A percentile compares a stretch with the other conserved stretches of the same genome.
Conservation (phyloP, 2,888 invertebrate species). For the Clunio marinus region DNA sequence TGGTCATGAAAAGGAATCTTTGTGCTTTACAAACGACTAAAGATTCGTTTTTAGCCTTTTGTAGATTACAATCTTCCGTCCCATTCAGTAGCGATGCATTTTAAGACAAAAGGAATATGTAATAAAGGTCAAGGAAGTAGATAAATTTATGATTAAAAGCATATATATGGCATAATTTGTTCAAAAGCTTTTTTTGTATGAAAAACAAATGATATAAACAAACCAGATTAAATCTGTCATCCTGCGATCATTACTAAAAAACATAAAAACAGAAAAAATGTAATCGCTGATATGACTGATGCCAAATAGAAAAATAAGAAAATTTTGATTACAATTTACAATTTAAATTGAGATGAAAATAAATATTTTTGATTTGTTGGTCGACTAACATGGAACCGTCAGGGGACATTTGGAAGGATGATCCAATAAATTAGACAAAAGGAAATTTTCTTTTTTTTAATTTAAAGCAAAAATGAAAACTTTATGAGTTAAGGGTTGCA, state of each 20-base stretch:
- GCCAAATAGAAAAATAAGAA: no score
- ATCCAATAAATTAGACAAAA: no score
- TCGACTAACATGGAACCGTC: no score
- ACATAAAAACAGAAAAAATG: background rate
- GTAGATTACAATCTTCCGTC: slow-evolving; percentile 1
- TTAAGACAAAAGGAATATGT: slow-evolving; percentile 20
- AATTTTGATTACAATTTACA: no score
- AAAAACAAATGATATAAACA: background rate
- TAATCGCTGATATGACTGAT: no score
- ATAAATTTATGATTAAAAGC: slow-evolving; percentile 15
- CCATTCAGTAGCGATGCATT: slow-evolving; percentile 13
- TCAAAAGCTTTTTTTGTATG: background rate
- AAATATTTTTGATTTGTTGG: no score
- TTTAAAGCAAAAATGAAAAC: no score
- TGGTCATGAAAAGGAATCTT: background rate
- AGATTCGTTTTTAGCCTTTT: background rate
- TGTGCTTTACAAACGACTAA: background rate
- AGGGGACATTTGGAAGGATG: no score
- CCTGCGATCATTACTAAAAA: background rate
- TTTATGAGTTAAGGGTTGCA: no score
- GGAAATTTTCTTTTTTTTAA: no score
- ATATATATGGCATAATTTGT: no score
- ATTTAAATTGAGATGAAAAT: no score
- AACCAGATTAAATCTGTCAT: background rate
- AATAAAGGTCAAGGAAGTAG: slow-evolving; percentile 22